Evolutionary conservation across 2,113 vertebrate genomes (phyloP), one percentile per base, ranked within the genome.

Genomic region (Trinectes maculatus): DNA sequence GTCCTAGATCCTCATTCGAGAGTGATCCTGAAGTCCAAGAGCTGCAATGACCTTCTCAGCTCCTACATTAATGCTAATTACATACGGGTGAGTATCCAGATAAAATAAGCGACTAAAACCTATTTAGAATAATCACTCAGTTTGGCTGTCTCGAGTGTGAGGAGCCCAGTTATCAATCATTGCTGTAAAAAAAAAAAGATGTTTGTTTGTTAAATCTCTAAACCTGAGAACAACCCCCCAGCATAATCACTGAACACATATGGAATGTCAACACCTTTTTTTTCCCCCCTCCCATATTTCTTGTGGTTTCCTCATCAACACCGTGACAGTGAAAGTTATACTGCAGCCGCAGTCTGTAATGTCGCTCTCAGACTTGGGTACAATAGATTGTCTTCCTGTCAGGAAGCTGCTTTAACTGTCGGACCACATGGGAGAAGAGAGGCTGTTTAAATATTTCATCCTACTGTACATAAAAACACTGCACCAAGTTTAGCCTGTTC

Each of bases 11-110:
- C 94, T 82, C 92, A 95, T 77, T 97, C 96, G 91, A 95, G 96
- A 90, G 95, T 97, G 49, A 91, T 93, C 75, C 92, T 98, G 86
- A 96, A 93, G 91, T 89, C 92, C 73, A 95, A 93, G 92, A 95
- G 87, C 82, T 86, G 89, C 81, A 93, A 91, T 22, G 95, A 98
- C 89, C 90, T 89, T 28, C 90, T 98, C 84, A 94, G 94, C 86
- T 95, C 94, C 84, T 99, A 98, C 88, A 98, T 99, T 86, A 98
- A 98, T 82, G 97, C 95, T 59, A 98, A 99, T 92, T 98, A 95
- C 89, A 93, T 98, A 73, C 92, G 94, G 91, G 97, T 99, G 89
- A 94, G 51, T 51, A 10, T 18, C 9, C 4, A 18, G 16, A n/a
- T n/a, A n/a, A 5, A 9, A 9, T 13, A 36, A 5, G 34, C 11